phyloP scores from a whole-genome alignment of 2,113 vertebrate species.

The Laticauda laticaudata region DNA sequence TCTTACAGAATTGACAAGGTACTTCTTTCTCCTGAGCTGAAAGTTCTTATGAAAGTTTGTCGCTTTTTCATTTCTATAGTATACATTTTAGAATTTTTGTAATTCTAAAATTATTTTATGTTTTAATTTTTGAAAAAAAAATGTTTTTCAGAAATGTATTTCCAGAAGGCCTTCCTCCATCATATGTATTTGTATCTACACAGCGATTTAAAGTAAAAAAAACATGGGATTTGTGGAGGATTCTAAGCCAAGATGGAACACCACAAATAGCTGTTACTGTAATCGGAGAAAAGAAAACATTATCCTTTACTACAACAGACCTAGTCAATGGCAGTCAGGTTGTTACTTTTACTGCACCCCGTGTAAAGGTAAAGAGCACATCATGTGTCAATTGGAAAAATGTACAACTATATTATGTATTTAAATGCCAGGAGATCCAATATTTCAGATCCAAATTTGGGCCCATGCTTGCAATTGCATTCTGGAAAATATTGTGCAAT shows the following conservation, averaged over 20 bases:
- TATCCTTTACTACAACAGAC: conserved; percentile 90
- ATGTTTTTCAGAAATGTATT: conserved; percentile 80
- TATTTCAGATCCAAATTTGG: neutral
- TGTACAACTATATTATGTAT: neutral
- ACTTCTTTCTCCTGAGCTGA: conserved; percentile 42
- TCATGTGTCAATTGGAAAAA: neutral
- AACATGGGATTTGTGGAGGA: conserved; percentile 94
- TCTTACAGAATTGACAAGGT: conserved; percentile 90
- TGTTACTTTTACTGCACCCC: conserved; percentile 77
- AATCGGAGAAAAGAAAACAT: conserved; percentile 80
- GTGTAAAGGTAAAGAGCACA: conserved; percentile 75
- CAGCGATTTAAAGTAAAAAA: conserved; percentile 91
- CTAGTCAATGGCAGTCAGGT: conserved; percentile 80
- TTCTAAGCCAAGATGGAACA: conserved; percentile 82
- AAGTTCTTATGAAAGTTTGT: neutral
- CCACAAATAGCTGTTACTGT: conserved; percentile 92
- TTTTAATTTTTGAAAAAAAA: conserved; percentile 3
- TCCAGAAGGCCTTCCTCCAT: conserved; percentile 94
- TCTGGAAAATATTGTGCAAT: neutral
- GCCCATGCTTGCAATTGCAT: neutral
- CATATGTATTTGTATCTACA: conserved; percentile 95
- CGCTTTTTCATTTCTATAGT: neutral
- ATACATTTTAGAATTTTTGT: conserved; percentile 28
- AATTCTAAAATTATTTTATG: neutral
- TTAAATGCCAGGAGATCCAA: neutral